Evolutionary conservation across 1,140 invertebrate species (phyloP), one percentile per base, ranked within the genome.

Genomic region (Drosophila micromelanica): DNA sequence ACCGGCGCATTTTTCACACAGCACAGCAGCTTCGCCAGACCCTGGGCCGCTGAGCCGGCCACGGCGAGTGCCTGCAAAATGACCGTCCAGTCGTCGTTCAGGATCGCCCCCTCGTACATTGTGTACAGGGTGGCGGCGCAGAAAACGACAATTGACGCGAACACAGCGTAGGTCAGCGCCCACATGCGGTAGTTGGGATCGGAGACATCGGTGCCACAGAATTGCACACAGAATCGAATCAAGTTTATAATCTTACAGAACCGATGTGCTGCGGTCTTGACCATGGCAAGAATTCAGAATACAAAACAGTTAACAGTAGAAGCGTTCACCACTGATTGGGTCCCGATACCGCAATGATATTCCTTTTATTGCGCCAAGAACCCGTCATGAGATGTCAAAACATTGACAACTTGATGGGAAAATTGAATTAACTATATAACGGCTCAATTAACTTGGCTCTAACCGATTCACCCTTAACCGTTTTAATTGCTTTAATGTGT

Each of bases 361-460:
- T 11, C 0, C 54, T 72, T 79, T 79, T 80, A 85, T 85, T 37
- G n/a, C 27, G 20, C 8, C 13, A 43, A 46, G 2, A 3, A 7
- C 0, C n/a, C 13, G 56, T 23, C 6, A 40, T 4, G 12, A 35
- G 1, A 52, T 84, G 80, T 73, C 80, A 70, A 67, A 84, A 67
- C 51, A 85, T 71, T 77, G 81, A 85, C 80, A 73, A 48, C 17
- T 71, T 77, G 85, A 84, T 85, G 1, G 17, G 23, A 2, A 23
- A 55, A 63, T n/a, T 12, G 27, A 48, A 32, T 48, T 3, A 40
- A 15, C 13, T 52, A 61, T 62, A 5, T 11, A 32, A 55, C 4
- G 4, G 49, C 1, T 13, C 32, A 72, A 63, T 61, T 51, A 57
- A n/a, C 32, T 17, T 30, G 15, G 15, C 9, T 13, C 11, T 65